These are phyloP conservation scores for Pelochelys cantorii DNA, from an alignment of 2,797 vertebrate species.

Conservation along the genomic window DNA sequence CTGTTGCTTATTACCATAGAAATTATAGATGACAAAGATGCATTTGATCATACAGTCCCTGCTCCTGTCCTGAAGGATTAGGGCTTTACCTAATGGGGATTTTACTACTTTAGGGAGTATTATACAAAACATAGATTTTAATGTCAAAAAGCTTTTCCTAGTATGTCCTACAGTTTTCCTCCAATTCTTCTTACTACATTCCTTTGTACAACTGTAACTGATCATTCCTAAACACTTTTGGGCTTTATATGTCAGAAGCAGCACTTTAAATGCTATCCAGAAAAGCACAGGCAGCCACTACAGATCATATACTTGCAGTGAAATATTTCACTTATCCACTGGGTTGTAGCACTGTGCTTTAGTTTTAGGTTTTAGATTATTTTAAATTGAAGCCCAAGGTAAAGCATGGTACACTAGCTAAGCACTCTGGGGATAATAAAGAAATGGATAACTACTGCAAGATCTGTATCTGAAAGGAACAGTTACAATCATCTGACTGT, in stretches of 20 bases:
- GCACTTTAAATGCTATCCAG: not conserved
- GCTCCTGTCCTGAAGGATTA: not conserved
- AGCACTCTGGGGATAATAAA: not conserved
- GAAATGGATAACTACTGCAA: not conserved
- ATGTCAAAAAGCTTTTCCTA: not conserved
- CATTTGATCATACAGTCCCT: not conserved
- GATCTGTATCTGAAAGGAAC: not conserved
- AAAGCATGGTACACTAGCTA: not conserved
- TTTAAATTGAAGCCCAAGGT: not conserved
- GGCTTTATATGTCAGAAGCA: not conserved
- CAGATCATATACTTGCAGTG: not conserved
- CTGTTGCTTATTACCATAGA: not conserved
- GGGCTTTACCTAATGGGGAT: constrained; percentile 2
- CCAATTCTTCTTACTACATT: not conserved
- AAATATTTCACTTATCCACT: not conserved
- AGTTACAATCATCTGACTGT: not conserved
- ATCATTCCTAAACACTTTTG: not conserved
- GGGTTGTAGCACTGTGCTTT: not conserved
- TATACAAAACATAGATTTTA: constrained; percentile 5
- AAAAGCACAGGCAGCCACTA: not conserved
- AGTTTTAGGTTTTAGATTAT: not conserved
- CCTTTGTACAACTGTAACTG: not conserved
- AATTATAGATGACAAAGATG: not conserved
- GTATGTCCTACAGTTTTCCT: not conserved
- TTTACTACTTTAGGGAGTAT: not conserved